Evolutionary conservation across 2,888 invertebrate species (phyloP), one percentile per base, ranked within the genome.

Genomic region (Nemapogon koenigi): DNA sequence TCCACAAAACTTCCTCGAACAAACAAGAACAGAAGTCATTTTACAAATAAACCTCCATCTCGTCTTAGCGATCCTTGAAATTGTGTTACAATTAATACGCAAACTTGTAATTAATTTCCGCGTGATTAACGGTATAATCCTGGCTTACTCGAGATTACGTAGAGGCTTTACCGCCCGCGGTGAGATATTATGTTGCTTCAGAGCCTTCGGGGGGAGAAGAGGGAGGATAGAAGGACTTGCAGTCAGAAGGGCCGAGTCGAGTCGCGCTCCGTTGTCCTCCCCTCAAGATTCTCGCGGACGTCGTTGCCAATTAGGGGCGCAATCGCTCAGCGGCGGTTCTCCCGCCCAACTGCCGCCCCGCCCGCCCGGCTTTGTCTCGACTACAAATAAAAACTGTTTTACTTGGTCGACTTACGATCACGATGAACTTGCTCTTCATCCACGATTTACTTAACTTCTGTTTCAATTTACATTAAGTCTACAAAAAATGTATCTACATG

Each of bases 211-310:
- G 37, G 49, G 44, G 43, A 44, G 46, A 35, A 35, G 37, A 40
- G 37, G 31, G 31, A 36, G 16, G n/a, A n/a, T n/a, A n/a, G 16
- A 31, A 31, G 33, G 31, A 33, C 19, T 33, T 33, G 33, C 33
- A 33, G 33, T 52, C 44, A 49, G 49, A 52, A 55, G 53, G 57
- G 65, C 64, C 68, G 64, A 63, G 62, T 38, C 33, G 28, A 40
- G 33, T 42, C 41, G 40, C 28, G 61, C 63, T 63, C 46, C 63
- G 62, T 61, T 69, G 70, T 73, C 72, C 73, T 78, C 72, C 72
- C 72, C 70, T 72, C 70, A 79, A 80, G 81, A 81, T 72, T 81
- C 78, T 76, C 71, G 78, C 76, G 78, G 69, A 75, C 76, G 79
- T 78, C 80, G 68, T 62, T 69, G 70, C 80, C 80, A 79, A 80